Conservation (phyloP, 2,888 invertebrate genomes). For the Xanthorhoe designata region DNA sequence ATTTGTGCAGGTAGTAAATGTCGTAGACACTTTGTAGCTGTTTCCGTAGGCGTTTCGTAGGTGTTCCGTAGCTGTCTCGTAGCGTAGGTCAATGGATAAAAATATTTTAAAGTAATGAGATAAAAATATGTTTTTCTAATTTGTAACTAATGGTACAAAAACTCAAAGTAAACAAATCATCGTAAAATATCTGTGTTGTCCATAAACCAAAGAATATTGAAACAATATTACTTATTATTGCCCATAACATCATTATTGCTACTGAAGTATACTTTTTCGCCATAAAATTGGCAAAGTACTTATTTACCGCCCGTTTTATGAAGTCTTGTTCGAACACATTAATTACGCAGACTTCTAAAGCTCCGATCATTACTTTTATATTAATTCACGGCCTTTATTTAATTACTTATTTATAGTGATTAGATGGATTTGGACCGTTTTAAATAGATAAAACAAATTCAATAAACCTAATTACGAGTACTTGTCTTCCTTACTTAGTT, state of each 20-base stretch:
- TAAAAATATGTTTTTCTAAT: neutral
- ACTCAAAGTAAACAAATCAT: conserved; percentile 14
- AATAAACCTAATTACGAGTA: neutral
- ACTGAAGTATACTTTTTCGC: conserved; percentile 54
- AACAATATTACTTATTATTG: conserved; percentile 56
- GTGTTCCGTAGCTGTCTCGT: conserved; percentile 13
- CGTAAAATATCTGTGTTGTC: conserved; percentile 40
- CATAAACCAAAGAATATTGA: conserved; percentile 61
- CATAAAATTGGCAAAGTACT: conserved; percentile 67
- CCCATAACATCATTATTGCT: conserved; percentile 55
- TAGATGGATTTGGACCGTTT: neutral
- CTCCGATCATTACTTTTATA: conserved; percentile 45
- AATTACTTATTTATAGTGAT: conserved; percentile 1
- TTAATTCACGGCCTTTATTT: conserved; percentile 11
- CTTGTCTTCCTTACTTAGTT: no score
- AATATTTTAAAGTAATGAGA: neutral
- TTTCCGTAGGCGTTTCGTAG: conserved; percentile 6
- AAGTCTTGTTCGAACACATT: conserved; percentile 60
- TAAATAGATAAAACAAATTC: neutral
- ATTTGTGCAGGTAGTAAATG: neutral
- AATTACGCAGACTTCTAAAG: conserved; percentile 56
- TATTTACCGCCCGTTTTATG: conserved; percentile 69
- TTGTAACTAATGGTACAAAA: neutral
- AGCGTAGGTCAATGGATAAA: conserved; percentile 1
- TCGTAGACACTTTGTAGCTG: neutral